Evolutionary conservation across 2,113 vertebrate genomes (phyloP), one percentile per base, ranked within the genome.

Genomic region (Taurulus bubalis): DNA sequence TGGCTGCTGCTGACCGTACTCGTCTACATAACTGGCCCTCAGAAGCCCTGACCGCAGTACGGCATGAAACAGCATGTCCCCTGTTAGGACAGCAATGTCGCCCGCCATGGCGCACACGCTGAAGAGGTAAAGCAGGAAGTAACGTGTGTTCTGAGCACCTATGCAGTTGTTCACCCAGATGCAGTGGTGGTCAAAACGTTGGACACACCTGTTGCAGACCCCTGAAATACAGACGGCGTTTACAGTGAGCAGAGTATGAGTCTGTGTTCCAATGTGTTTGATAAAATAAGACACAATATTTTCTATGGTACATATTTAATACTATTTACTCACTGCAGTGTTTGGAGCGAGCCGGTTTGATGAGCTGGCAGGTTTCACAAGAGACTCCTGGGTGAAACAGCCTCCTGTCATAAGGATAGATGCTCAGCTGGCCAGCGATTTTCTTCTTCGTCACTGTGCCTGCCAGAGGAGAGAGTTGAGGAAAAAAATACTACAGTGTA

Each of bases 121-220:
- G 18, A 95, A 74, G 38, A 99, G 95, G 95, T 99, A 99, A 0
- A 96, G 77, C 68, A 99, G 80, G 94, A 99, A 99, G 84, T 95
- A 94, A 3, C 93, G 90, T 0, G 88, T 89, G 34, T 98, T 99
- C 94, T 90, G 92, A 63, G 96, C 96, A 0, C 98, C 98, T 0
- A 99, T 94, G 92, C 98, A 99, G 95, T 97, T 99, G 94, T 99
- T 98, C 72, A 99, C 95, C 98, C 98, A 99, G 26, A 99, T 91
- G 0, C 98, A 99, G 93, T 99, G 98, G 88, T 99, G 98, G 85
- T 99, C 98, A 0, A 98, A 99, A 15, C 98, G 97, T 30, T 97
- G 97, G 6, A 99, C 96, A 0, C 98, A 99, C 20, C 73, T 58
- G 53, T 95, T 53, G 86, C 98, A 99, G 24, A 97, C 90, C 7